Percentiles rank a stretch among this genome's conserved stretches.
Evolutionary conservation across 2,888 invertebrate genomes (phyloP).

Genomic region (Germaria angustata): DNA sequence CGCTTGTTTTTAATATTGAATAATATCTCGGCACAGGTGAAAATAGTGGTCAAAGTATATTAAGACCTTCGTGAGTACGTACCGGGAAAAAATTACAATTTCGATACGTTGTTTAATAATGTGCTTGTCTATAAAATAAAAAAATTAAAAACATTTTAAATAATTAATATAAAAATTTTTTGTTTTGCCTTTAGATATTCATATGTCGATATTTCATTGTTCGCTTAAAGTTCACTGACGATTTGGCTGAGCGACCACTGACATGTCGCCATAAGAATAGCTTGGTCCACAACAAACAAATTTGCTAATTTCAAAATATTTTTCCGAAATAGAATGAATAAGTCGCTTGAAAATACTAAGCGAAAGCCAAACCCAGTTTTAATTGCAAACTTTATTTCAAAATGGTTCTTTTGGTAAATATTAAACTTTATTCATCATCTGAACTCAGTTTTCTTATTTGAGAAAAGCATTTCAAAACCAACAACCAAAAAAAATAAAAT

Average conservation of each 20-base stretch:
- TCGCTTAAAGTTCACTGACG: too few relatives aligned
- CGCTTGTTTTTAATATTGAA: conserved; percentile 1
- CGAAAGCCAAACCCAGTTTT: conserved; percentile 83
- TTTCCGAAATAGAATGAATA: conserved; percentile 70
- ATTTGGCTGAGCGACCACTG: too few relatives aligned
- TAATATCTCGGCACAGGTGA: conserved; percentile 15
- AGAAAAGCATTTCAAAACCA: too few relatives aligned
- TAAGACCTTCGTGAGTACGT: conserved; percentile 18
- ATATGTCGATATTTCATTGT: too few relatives aligned
- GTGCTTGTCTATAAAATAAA: neutral
- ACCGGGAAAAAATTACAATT: neutral
- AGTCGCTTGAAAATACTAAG: conserved; percentile 71
- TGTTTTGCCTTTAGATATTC: too few relatives aligned
- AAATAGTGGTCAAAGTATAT: conserved; percentile 19
- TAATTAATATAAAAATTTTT: too few relatives aligned
- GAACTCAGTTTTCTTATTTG: neutral
- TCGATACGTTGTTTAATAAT: conserved; percentile 68
- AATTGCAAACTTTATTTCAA: conserved; percentile 84
- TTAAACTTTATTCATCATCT: neutral
- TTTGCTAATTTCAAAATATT: too few relatives aligned
- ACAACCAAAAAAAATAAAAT: too few relatives aligned
- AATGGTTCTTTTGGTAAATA: conserved; percentile 85
- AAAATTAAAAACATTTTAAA: neutral
- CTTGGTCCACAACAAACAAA: too few relatives aligned
- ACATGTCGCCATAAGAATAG: too few relatives aligned